Conservation (phyloP, 2,888 invertebrate genomes). For the Rhingia rostrata region DNA sequence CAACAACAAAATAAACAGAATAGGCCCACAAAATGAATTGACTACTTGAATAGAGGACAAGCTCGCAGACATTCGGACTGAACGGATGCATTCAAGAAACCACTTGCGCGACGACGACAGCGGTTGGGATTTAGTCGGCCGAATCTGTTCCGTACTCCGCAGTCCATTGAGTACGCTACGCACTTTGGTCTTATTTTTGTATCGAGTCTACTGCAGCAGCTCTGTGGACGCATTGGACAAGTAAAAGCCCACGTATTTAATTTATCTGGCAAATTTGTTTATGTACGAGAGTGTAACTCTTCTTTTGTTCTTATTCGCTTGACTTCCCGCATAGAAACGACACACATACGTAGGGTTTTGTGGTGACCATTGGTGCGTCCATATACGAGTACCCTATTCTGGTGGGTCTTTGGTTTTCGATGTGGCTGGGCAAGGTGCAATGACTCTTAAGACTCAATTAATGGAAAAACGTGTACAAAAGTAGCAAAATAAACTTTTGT, state of each 20-base stretch:
- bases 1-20: slow-evolving; percentile 18
- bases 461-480: slow-evolving; percentile 32
- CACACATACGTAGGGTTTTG: background rate
- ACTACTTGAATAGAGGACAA: slow-evolving; percentile 60
- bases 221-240: slow-evolving; percentile 24
- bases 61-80: slow-evolving; percentile 57
- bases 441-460: slow-evolving; percentile 56
- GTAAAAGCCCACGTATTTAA: slow-evolving; percentile 62
- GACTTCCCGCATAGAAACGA: slow-evolving; percentile 48
- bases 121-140: slow-evolving; percentile 44
- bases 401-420: slow-evolving; percentile 21
- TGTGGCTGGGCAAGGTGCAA: slow-evolving; percentile 23
- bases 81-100: slow-evolving; percentile 71
- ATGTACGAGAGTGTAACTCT: slow-evolving; percentile 25
- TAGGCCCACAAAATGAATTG: slow-evolving; percentile 27
- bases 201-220: background rate
- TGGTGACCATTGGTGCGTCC: slow-evolving; percentile 50
- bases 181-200: slow-evolving; percentile 37
- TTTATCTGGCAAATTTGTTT: slow-evolving; percentile 62
- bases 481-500: slow-evolving; percentile 26
- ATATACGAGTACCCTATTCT: slow-evolving; percentile 7
- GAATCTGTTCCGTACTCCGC: slow-evolving; percentile 41
- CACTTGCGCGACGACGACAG: slow-evolving; percentile 60
- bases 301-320: slow-evolving; percentile 55
- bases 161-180: slow-evolving; percentile 64